Percentiles rank a stretch among this genome's conserved stretches.
phyloP scores from a whole-genome alignment of 2,888 invertebrate genomes.

The Pammene aurita region DNA sequence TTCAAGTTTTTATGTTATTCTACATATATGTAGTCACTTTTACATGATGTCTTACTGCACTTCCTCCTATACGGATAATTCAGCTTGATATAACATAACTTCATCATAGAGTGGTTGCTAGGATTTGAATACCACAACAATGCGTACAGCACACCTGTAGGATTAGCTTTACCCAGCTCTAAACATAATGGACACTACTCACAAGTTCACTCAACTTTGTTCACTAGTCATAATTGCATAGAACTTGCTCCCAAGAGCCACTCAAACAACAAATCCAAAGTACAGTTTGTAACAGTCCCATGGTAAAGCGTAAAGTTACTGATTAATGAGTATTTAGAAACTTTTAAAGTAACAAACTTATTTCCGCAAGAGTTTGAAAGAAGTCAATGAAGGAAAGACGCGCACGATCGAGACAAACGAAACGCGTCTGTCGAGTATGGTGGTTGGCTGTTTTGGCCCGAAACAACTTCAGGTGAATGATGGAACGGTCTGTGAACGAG shows the following conservation, averaged over 20 bases:
- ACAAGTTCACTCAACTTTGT: slow-evolving; percentile 79
- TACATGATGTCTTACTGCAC: slow-evolving; percentile 35
- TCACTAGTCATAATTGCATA: slow-evolving; percentile 49
- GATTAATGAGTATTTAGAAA: slow-evolving; percentile 21
- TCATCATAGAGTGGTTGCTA: slow-evolving; percentile 71
- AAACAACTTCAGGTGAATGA: slow-evolving; percentile 35
- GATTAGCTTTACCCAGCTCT: slow-evolving; percentile 65
- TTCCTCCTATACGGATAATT: slow-evolving; percentile 38
- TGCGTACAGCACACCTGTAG: slow-evolving; percentile 70
- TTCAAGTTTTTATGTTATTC: slow-evolving; percentile 2
- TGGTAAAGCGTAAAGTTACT: slow-evolving; percentile 19
- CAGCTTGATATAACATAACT: slow-evolving; percentile 45
- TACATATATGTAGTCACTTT: slow-evolving; percentile 12
- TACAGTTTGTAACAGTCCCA: slow-evolving; percentile 11
- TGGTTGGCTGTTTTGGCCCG: slow-evolving; percentile 34
- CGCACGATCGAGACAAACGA: slow-evolving; percentile 31
- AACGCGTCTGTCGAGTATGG: slow-evolving; percentile 34
- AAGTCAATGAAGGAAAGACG: slow-evolving; percentile 52
- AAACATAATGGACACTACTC: slow-evolving; percentile 57
- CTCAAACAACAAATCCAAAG: slow-evolving; percentile 15
- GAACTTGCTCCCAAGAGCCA: slow-evolving; percentile 26
- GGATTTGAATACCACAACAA: slow-evolving; percentile 77
- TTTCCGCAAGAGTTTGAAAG: slow-evolving; percentile 66
- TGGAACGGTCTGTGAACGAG: neutral
- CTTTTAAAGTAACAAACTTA: slow-evolving; percentile 52